Conservation (phyloP, 2,888 invertebrate species). For the Archaeoteleia sp. region DNA sequence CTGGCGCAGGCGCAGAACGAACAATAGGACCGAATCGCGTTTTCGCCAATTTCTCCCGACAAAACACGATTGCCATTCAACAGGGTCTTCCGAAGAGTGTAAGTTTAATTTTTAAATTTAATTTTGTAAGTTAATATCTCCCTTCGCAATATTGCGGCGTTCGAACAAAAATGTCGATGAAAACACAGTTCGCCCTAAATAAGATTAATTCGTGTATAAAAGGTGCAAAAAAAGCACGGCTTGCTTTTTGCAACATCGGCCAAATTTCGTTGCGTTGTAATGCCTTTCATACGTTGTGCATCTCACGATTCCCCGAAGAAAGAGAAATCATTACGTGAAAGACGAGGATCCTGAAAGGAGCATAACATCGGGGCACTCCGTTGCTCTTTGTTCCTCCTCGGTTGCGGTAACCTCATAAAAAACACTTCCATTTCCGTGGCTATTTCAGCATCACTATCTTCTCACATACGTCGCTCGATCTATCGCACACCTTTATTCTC, state of each 20-base stretch:
- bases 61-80: constrained; percentile 31
- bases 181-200: constrained; percentile 18
- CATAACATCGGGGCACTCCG: constrained; percentile 25
- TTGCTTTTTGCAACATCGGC: background rate
- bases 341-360: constrained; percentile 31
- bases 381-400: constrained; percentile 31
- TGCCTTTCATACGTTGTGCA: constrained; percentile 25
- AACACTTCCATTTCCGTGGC: constrained; percentile 42
- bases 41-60: constrained; percentile 36
- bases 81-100: too few species aligned
- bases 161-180: background rate
- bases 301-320: constrained; percentile 29
- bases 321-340: constrained; percentile 39
- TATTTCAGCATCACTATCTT: constrained; percentile 39
- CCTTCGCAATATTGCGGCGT: too few species aligned
- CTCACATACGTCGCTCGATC: constrained; percentile 22
- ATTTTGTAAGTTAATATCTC: too few species aligned
- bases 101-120: too few species aligned
- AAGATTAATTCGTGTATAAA: constrained; percentile 35
- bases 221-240: constrained; percentile 22
- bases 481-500: too few species aligned
- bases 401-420: constrained; percentile 44
- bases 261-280: constrained; percentile 16
- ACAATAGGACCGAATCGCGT: too few species aligned
- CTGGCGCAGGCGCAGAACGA: too few species aligned